Conservation (phyloP, 1,140 invertebrate species). For the Caenorhabditis elegans region DNA sequence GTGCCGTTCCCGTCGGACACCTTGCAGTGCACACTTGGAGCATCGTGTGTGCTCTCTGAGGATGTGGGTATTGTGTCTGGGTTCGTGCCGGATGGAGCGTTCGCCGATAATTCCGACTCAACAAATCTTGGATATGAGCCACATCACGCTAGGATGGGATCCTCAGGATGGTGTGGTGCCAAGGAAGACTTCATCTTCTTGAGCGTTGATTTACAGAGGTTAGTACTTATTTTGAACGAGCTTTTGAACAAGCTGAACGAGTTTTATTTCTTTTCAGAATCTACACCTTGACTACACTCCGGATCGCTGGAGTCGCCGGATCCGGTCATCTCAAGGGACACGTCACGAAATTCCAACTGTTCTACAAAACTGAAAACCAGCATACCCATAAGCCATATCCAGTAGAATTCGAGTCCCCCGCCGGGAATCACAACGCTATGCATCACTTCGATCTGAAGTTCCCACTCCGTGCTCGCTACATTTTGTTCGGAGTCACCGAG, state of each 20-base stretch:
- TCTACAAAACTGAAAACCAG: conserved; percentile 88
- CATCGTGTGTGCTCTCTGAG: conserved; percentile 87
- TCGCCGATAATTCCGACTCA: conserved; percentile 81
- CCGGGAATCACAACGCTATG: conserved; percentile 88
- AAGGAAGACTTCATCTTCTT: conserved; percentile 89
- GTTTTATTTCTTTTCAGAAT: neutral
- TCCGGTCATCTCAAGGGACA: conserved; percentile 62
- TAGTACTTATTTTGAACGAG: neutral
- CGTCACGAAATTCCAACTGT: conserved; percentile 86
- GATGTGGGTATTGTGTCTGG: conserved; percentile 87
- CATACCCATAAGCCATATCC: conserved; percentile 95
- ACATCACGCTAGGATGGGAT: conserved; percentile 63
- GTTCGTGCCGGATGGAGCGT: conserved; percentile 87
- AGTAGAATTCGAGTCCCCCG: conserved; percentile 72
- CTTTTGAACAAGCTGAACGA: neutral
- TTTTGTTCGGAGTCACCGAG: conserved; percentile 87
- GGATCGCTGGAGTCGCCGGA: conserved; percentile 63
- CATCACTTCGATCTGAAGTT: conserved; percentile 91
- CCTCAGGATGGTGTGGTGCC: conserved; percentile 71
- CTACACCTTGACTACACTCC: conserved; percentile 37
- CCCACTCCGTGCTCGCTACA: conserved; percentile 86
- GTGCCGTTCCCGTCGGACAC: conserved; percentile 86
- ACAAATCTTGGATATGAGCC: conserved; percentile 62
- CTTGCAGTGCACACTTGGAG: conserved; percentile 85
- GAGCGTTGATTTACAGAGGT: conserved; percentile 81